Percentiles rank a stretch among this genome's conserved stretches.
phyloP scores from a whole-genome alignment of 2,888 invertebrate species.

The Chromoteleia sp. region DNA sequence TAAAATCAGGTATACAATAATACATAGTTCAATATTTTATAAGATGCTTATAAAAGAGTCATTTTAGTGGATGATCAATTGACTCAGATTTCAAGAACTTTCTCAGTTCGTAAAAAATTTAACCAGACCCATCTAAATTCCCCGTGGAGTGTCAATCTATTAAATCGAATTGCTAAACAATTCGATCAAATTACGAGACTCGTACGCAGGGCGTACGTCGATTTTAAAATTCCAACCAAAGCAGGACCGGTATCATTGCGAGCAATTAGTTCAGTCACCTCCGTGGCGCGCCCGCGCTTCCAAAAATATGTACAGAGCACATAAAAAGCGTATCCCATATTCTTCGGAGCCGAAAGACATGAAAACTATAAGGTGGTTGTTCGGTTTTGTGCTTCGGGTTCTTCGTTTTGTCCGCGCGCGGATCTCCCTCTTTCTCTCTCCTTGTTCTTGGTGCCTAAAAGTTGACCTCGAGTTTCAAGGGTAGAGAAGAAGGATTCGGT shows the following conservation, averaged over 20 bases:
- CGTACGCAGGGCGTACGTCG: not conserved
- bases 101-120: too few relatives aligned
- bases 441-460: conserved; percentile 82
- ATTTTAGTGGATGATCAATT: too few relatives aligned
- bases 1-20: too few relatives aligned
- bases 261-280: conserved; percentile 50
- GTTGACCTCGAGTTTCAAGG: conserved; percentile 86
- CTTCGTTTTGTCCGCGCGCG: conserved; percentile 17
- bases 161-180: too few relatives aligned
- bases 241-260: too few relatives aligned
- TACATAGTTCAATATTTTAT: too few relatives aligned
- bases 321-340: conserved; percentile 44
- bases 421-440: conserved; percentile 41
- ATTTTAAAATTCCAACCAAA: too few relatives aligned
- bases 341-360: conserved; percentile 1
- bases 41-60: too few relatives aligned
- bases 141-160: too few relatives aligned
- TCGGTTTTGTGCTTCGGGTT: conserved; percentile 62
- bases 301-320: conserved; percentile 29
- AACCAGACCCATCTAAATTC: too few relatives aligned
- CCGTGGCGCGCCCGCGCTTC: conserved; percentile 21
- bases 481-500: conserved; percentile 83
- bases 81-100: too few relatives aligned
- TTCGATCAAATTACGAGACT: too few relatives aligned
- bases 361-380: conserved; percentile 45